Evolutionary conservation across 2,113 vertebrate genomes (phyloP).

Genomic region (Carassius gibelio): DNA sequence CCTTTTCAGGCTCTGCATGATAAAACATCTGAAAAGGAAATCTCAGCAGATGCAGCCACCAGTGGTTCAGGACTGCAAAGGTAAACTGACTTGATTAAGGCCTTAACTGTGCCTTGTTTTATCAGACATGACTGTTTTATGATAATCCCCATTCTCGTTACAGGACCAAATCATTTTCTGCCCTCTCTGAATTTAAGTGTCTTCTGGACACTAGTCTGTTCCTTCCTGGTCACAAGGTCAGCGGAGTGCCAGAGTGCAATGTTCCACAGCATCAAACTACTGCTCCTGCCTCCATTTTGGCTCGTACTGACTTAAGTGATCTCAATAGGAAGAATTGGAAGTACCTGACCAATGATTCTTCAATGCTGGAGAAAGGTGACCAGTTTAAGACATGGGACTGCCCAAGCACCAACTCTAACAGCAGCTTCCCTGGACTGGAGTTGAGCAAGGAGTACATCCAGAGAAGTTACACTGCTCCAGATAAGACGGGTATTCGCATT

Average conservation of each 20-base stretch:
- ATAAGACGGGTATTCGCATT: slow-evolving; percentile 93
- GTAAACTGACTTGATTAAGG: slow-evolving; percentile 68
- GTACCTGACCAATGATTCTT: slow-evolving; percentile 79
- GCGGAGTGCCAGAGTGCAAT: slow-evolving; percentile 62
- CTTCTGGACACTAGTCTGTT: slow-evolving; percentile 83
- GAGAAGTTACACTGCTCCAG: slow-evolving; percentile 92
- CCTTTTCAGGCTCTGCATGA: slow-evolving; percentile 77
- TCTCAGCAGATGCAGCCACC: slow-evolving; percentile 75
- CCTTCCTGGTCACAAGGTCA: slow-evolving; percentile 72
- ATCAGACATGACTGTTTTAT: neutral
- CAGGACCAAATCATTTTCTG: slow-evolving; percentile 89
- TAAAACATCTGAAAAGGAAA: slow-evolving; percentile 81
- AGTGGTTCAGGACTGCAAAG: slow-evolving; percentile 83
- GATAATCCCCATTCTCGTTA: slow-evolving; percentile 25
- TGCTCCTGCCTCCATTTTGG: slow-evolving; percentile 63
- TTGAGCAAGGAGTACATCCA: slow-evolving; percentile 81
- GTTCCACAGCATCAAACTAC: slow-evolving; percentile 68
- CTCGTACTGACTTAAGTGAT: slow-evolving; percentile 66
- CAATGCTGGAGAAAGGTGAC: slow-evolving; percentile 64
- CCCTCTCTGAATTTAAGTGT: slow-evolving; percentile 84
- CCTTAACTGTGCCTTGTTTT: neutral
- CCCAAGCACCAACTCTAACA: slow-evolving; percentile 69
- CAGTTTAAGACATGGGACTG: slow-evolving; percentile 85
- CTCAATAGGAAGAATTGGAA: slow-evolving; percentile 79
- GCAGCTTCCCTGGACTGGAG: slow-evolving; percentile 71